Base-by-base conservation (phyloP, 2,888 invertebrate genomes). In the Morpho helenor region DNA sequence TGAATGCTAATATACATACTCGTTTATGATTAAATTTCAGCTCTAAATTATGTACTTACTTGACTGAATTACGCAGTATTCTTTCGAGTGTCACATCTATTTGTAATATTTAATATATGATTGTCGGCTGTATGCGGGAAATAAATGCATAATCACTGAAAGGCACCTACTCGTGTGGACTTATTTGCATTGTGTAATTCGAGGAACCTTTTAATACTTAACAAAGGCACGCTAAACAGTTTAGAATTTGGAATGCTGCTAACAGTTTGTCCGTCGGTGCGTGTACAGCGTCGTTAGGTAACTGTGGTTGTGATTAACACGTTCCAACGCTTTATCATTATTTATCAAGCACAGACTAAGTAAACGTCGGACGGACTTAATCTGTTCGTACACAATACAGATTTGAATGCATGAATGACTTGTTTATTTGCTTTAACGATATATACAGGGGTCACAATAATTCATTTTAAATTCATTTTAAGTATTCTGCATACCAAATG, bases 101-200 rank as follows among this genome's bases (percentile, higher is more conserved):
- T 16, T 40, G 31, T 54, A n/a, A 47, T 42, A 48, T 22, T 48
- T 31, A 31, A 7, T n/a, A 54, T 48, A 41, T 43, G 22, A 40
- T 22, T 22, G 40, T 16, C 40, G n/a, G 42, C 41, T 49, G 56
- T 57, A 59, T 53, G 49, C 59, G 59, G 61, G 56, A 59, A 62
- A 62, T 50, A 49, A 58, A 53, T 59, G 56, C 56, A 61, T 59
- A 62, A 62, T 62, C 53, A 53, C 50, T 60, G 47, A 57, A 57
- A 46, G 52, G 49, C 43, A 44, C 31, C 10, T 49, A 42, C 53
- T 45, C 52, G 52, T 51, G 54, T 55, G 56, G 56, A 43, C 43
- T 22, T 52, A 58, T 56, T 50, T 57, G 56, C 59, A 63, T 61
- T 63, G 63, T 61, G 54, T 50, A 57, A 63, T 63, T 59, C 61